Evolutionary conservation across 2,888 invertebrate species (phyloP).

Genomic region (Ornithoptera alexandrae): DNA sequence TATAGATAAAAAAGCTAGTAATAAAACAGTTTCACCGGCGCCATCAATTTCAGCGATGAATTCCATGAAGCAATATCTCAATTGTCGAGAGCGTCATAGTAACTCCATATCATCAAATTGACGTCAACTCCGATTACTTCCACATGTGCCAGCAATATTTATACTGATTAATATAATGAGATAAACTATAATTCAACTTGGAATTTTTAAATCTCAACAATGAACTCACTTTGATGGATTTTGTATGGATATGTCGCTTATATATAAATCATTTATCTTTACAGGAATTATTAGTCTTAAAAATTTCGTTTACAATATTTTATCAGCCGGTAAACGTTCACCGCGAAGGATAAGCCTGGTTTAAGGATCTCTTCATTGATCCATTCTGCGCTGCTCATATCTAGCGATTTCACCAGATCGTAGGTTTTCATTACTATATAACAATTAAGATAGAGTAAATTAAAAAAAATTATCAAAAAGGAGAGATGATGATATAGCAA

Average conservation of each 20-base stretch:
- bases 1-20: neutral
- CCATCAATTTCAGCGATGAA: conserved; percentile 34
- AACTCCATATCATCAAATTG: conserved; percentile 44
- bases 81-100: conserved; percentile 42
- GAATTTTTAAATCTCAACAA: conserved; percentile 16
- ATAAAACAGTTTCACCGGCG: conserved; percentile 9
- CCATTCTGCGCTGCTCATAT: too few species aligned
- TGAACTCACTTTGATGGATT: conserved; percentile 14
- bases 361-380: too few species aligned
- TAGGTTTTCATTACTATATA: too few species aligned
- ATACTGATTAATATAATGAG: conserved; percentile 28
- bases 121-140: conserved; percentile 37
- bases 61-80: conserved; percentile 50
- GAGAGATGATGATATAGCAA: too few species aligned
- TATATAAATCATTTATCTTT: neutral
- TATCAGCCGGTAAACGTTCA: too few species aligned
- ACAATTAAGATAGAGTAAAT: too few species aligned
- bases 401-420: too few species aligned
- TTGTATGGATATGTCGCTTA: conserved; percentile 10
- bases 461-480: too few species aligned
- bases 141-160: conserved; percentile 28
- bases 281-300: too few species aligned
- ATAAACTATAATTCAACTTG: conserved; percentile 22
- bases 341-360: too few species aligned
- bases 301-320: too few species aligned